A percentile compares a stretch with the other conserved stretches of the same genome.
Conservation (phyloP, 2,888 invertebrate genomes). For the Scaptomyza polygonia region DNA sequence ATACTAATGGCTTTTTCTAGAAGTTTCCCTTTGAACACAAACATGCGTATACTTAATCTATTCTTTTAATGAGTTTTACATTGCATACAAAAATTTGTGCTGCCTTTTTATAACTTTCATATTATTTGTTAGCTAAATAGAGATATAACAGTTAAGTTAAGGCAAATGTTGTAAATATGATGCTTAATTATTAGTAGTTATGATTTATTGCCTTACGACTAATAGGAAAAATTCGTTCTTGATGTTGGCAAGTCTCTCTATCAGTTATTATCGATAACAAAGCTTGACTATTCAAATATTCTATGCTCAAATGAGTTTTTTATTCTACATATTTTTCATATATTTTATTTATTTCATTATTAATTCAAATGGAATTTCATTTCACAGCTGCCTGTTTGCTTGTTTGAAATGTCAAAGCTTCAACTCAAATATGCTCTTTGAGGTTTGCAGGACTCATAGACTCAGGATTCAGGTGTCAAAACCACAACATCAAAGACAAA, state of each 20-base stretch:
- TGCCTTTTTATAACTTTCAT: background rate
- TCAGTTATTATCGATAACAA: slow-evolving; percentile 3
- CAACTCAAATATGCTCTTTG: slow-evolving; percentile 7
- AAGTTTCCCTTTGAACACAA: background rate
- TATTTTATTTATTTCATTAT: slow-evolving; percentile 8
- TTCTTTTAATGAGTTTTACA: background rate
- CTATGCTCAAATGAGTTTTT: background rate
- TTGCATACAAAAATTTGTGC: too few species aligned
- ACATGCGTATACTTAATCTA: background rate
- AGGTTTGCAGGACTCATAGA: background rate
- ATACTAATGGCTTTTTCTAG: background rate
- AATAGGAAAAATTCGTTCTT: slow-evolving; percentile 6
- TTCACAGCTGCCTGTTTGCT: background rate
- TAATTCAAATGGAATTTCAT: slow-evolving; percentile 15
- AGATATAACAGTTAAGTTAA: slow-evolving; percentile 8
- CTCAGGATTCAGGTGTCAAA: slow-evolving; percentile 23
- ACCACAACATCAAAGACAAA: slow-evolving; percentile 29
- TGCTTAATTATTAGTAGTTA: slow-evolving; percentile 10
- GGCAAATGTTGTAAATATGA: slow-evolving; percentile 3
- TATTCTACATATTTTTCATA: too few species aligned
- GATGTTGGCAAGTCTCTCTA: slow-evolving; percentile 1
- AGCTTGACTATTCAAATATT: slow-evolving; percentile 6
- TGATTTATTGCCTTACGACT: slow-evolving; percentile 17
- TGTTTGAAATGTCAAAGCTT: slow-evolving; percentile 1
- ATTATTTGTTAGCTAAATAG: background rate